Base-by-base conservation (phyloP, 1,140 invertebrate genomes). In the Meteorus sp. region DNA sequence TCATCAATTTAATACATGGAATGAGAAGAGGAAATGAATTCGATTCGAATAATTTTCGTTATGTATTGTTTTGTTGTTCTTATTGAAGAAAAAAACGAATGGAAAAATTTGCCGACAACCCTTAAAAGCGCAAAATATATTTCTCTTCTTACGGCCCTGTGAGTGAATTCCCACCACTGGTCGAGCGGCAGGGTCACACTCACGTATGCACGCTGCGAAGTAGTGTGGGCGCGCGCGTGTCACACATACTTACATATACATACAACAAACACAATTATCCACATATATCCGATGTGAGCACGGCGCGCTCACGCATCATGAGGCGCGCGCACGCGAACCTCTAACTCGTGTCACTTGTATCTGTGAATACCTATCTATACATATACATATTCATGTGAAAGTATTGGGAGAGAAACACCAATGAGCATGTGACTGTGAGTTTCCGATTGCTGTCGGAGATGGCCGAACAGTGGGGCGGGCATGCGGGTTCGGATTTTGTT, bases 111-210 rank as follows among this genome's bases (percentile, higher is more conserved):
- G n/a, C n/a, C n/a, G n/a, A n/a, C n/a, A n/a, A n/a, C n/a, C n/a
- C n/a, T n/a, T n/a, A n/a, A n/a, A n/a, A n/a, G n/a, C n/a, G n/a
- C n/a, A n/a, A 51, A 33, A 44, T 22, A 29, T 44, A 27, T 22
- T 11, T 52, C n/a, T 9, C 22, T 59, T 41, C 23, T 22, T 60
- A 63, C 61, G 57, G 31, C 58, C 61, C 61, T 63, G 61, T 27
- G 17, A 25, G 20, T 52, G 29, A 44, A 63, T 57, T 63, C 56
- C 57, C 61, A 60, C 57, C 61, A 59, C 56, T 53, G 20, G 47
- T 41, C 35, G 53, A 51, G 33, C 50, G 35, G 56, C 52, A 63
- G 56, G 56, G 56, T 58, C 50, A 48, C 56, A 44, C 60, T 57
- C 53, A 45, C 55, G 56, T 15, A 29, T 61, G 9, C 37, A 50